Conservation (phyloP, 2,113 vertebrate species). For the Saccopteryx bilineata region DNA sequence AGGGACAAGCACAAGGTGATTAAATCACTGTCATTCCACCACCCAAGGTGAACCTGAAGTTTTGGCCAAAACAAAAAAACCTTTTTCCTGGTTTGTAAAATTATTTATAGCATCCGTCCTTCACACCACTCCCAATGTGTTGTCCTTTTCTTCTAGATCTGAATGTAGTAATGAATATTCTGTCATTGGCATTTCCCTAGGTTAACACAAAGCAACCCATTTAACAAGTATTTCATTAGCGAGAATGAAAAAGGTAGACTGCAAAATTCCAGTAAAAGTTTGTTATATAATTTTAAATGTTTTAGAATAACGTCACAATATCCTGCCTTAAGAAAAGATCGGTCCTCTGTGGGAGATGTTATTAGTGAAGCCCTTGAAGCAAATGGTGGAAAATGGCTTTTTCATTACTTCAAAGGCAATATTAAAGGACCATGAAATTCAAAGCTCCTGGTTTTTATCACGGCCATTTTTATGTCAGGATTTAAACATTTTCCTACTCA, state of each 20-base stretch:
- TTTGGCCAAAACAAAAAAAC: background rate
- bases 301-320: slow-evolving; percentile 83
- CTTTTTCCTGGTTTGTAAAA: background rate
- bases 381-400: slow-evolving; percentile 87
- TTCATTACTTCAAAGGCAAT: slow-evolving; percentile 85
- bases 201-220: slow-evolving; percentile 52
- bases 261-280: slow-evolving; percentile 75
- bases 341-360: slow-evolving; percentile 84
- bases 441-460: slow-evolving; percentile 86
- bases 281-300: slow-evolving; percentile 81
- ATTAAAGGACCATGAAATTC: slow-evolving; percentile 87
- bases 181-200: slow-evolving; percentile 54
- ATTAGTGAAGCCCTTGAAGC: slow-evolving; percentile 87
- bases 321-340: slow-evolving; percentile 77
- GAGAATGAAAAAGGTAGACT: slow-evolving; percentile 73
- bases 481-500: slow-evolving; percentile 82
- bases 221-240: slow-evolving; percentile 72
- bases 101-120: background rate
- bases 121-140: background rate
- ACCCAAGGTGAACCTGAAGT: slow-evolving; percentile 37
- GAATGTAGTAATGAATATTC: slow-evolving; percentile 23
- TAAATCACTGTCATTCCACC: slow-evolving; percentile 51
- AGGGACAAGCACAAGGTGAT: slow-evolving; percentile 31
- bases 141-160: slow-evolving; percentile 56
- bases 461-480: slow-evolving; percentile 81